These are phyloP conservation scores for Ommatoiulus sabulosus DNA, from an alignment of 2,888 invertebrate species.

Conservation along the genomic window DNA sequence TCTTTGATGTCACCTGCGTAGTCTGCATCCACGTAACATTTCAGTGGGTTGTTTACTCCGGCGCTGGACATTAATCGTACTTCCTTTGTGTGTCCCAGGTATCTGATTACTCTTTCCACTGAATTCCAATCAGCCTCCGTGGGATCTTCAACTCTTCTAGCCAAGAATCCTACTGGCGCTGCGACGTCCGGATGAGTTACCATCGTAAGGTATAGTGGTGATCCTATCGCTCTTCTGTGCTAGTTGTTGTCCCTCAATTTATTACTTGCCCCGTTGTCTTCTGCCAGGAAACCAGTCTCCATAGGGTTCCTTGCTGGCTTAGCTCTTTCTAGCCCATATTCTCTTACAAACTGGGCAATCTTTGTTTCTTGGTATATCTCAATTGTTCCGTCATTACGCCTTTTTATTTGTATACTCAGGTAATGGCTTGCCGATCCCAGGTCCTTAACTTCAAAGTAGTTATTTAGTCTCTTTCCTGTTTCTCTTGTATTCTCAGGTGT, in stretches of 20 bases:
- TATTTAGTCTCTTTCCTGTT: no score
- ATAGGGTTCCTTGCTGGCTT: neutral
- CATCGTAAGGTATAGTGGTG: neutral
- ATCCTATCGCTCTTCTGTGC: neutral
- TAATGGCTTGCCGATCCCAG: no score
- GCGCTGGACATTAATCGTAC: neutral
- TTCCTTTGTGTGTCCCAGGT: neutral
- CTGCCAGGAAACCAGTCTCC: neutral
- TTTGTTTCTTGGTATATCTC: no score
- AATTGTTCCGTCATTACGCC: no score
- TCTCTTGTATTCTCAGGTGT: no score
- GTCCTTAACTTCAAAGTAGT: no score
- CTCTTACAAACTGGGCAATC: no score
- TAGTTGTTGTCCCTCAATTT: neutral
- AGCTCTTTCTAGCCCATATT: neutral
- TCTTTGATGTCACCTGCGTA: neutral
- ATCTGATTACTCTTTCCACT: neutral
- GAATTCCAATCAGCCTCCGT: neutral
- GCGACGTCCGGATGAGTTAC: neutral
- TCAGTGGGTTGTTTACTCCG: neutral
- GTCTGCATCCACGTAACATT: neutral
- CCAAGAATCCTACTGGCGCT: neutral
- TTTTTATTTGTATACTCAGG: no score
- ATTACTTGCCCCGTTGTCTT: neutral
- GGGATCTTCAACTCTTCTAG: neutral